These are phyloP conservation scores for Brachionus rubens DNA, from an alignment of 1,140 invertebrate genomes.

Conservation along the genomic window DNA sequence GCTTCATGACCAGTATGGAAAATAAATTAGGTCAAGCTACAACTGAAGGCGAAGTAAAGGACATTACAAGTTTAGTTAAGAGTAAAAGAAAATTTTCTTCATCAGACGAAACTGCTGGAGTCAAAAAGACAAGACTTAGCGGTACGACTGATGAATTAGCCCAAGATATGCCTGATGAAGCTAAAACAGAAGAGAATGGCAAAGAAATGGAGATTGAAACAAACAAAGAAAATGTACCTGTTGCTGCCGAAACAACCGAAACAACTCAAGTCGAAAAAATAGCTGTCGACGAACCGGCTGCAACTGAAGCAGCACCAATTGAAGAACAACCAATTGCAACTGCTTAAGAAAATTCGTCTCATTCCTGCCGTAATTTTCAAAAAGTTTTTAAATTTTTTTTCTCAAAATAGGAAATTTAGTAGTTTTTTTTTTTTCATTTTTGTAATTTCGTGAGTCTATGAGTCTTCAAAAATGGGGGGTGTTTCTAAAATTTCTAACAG, in stretches of 20 bases:
- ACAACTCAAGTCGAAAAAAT: background rate
- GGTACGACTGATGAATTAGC: background rate
- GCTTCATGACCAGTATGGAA: constrained; percentile 23
- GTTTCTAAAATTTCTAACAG: too few species aligned
- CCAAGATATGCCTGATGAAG: background rate
- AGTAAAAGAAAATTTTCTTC: constrained; percentile 34
- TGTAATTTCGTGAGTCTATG: too few species aligned
- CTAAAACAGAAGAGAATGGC: background rate
- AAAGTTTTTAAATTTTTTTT: too few species aligned
- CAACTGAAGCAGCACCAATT: background rate
- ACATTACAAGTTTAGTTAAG: constrained; percentile 38
- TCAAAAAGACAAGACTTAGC: constrained; percentile 36
- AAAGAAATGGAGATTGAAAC: constrained; percentile 19
- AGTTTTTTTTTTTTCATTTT: too few species aligned
- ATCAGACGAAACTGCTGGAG: constrained; percentile 10
- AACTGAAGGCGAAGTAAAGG: constrained; percentile 33
- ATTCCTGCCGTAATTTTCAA: constrained; percentile 51
- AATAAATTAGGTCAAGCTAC: background rate
- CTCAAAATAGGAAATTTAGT: too few species aligned
- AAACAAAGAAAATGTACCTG: constrained; percentile 25
- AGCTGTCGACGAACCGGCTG: constrained; percentile 16
- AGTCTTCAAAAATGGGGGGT: too few species aligned
- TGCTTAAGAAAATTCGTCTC: background rate
- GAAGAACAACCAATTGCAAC: constrained; percentile 53
- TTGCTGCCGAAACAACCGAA: constrained; percentile 46